Base-by-base conservation (phyloP, 2,888 invertebrate species). In the Corbicula japonica region DNA sequence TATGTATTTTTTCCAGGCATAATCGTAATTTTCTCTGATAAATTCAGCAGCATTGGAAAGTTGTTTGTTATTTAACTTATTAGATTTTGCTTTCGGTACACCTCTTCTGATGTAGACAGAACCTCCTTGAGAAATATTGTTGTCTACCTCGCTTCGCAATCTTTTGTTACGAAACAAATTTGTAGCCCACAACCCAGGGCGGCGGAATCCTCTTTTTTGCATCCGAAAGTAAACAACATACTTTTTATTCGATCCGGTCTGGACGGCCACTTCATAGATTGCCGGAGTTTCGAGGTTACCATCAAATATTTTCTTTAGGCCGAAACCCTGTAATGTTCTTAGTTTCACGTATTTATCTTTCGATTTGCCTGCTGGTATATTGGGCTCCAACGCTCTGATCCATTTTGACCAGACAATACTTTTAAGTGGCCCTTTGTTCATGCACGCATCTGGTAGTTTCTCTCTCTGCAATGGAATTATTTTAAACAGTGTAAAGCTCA, bases 1-100 rank as follows among this genome's bases (percentile, higher is more conserved):
- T 4, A 74, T 62, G 56, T 80, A 80, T 34, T 75, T 80, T 26
- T 72, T 72, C 88, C 88, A 88, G 6, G 88, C 88, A 76, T 86
- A 88, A 54, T 88, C 87, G 76, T 83, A 86, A 52, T 74, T 72
- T 8, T 82, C 66, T 34, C 62, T 56, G 2, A 88, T 50, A 48
- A 80, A 75, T 18, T 69, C 71, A 52, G 72, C 46, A 0, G 75
- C 84, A 56, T 72, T 32, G 0, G 10, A 26, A 26, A 66, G 41
- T 28, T 28, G 18, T 18, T 48, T 74, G 34, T 68, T 5, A 21
- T 32, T 44, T 63, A 72, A 34, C 26, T 18, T 15, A 34, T 48
- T 50, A 52, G 35, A 26, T 10, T 63, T 46, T 41, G 63, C 50
- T 41, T 66, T 44, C 38, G 62, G 30, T 44, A 78, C 68, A 6